These are phyloP conservation scores for Lampropteryx suffumata DNA, from an alignment of 2,888 invertebrate species.

Conservation along the genomic window DNA sequence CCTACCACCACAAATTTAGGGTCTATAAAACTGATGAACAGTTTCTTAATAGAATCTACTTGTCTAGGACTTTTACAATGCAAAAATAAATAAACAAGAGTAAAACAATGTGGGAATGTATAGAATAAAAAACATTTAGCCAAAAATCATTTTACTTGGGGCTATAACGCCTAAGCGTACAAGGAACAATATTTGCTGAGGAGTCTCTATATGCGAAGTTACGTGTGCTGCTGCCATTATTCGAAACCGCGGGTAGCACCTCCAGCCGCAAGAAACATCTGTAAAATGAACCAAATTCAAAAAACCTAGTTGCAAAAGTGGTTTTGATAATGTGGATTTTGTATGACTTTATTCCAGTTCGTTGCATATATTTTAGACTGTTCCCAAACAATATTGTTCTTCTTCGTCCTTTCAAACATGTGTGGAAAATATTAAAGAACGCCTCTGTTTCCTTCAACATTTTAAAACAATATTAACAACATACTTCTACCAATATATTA, in stretches of 20 bases:
- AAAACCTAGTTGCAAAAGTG: no score
- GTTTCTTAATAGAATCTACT: slow-evolving; percentile 67
- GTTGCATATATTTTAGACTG: no score
- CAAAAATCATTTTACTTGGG: slow-evolving; percentile 55
- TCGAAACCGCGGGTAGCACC: slow-evolving; percentile 52
- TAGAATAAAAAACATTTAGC: slow-evolving; percentile 58
- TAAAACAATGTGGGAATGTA: slow-evolving; percentile 40
- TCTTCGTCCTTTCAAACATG: no score
- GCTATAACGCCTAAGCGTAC: slow-evolving; percentile 53
- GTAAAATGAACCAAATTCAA: neutral
- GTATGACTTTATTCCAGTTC: no score
- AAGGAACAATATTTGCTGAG: slow-evolving; percentile 65
- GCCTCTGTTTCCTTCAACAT: no score
- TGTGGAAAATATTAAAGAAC: no score
- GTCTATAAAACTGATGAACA: slow-evolving; percentile 78
- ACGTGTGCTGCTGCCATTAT: slow-evolving; percentile 58
- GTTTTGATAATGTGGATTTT: no score
- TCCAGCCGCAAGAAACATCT: slow-evolving; percentile 37
- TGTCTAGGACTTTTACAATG: slow-evolving; percentile 45
- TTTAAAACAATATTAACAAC: no score
- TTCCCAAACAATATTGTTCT: no score
- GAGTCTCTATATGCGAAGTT: slow-evolving; percentile 57
- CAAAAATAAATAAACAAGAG: slow-evolving; percentile 27
- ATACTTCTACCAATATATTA: no score
- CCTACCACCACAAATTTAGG: slow-evolving; percentile 72